phyloP scores from a whole-genome alignment of 2,113 vertebrate species.

The Alectura lathami region DNA sequence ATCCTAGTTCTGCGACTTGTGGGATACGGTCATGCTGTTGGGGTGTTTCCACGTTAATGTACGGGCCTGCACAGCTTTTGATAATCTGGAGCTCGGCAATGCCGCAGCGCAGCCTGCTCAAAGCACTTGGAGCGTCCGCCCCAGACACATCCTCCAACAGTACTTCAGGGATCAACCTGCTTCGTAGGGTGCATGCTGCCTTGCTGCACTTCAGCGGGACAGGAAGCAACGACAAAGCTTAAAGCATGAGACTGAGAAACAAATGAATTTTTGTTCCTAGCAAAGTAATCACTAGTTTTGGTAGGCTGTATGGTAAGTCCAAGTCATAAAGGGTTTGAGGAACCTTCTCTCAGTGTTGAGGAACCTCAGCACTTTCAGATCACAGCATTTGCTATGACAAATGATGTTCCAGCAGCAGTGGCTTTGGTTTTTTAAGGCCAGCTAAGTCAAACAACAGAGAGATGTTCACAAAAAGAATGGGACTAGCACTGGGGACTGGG shows the following conservation, averaged over 20 bases:
- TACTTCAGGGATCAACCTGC: neutral
- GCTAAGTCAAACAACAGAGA: neutral
- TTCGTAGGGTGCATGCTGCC: neutral
- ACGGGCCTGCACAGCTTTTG: neutral
- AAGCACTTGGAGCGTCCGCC: neutral
- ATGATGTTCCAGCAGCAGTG: accelerated
- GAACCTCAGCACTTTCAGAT: neutral
- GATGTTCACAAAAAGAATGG: neutral
- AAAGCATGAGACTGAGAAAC: neutral
- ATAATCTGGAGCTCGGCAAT: neutral
- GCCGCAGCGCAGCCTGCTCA: neutral
- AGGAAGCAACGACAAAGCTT: neutral
- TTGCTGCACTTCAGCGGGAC: neutral
- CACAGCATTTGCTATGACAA: neutral
- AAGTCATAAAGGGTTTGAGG: neutral
- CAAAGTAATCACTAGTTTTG: neutral
- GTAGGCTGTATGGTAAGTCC: neutral
- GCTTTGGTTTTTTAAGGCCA: neutral
- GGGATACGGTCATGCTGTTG: neutral
- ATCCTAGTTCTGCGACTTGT: neutral
- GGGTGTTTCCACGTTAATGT: neutral
- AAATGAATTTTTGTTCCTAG: neutral
- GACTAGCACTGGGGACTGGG: neutral
- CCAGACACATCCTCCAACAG: neutral
- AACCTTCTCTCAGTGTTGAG: neutral